Percentiles rank a stretch among this genome's conserved stretches.
phyloP scores from a whole-genome alignment of 2,797 vertebrate genomes.

The Microctenopoma lineatum region DNA sequence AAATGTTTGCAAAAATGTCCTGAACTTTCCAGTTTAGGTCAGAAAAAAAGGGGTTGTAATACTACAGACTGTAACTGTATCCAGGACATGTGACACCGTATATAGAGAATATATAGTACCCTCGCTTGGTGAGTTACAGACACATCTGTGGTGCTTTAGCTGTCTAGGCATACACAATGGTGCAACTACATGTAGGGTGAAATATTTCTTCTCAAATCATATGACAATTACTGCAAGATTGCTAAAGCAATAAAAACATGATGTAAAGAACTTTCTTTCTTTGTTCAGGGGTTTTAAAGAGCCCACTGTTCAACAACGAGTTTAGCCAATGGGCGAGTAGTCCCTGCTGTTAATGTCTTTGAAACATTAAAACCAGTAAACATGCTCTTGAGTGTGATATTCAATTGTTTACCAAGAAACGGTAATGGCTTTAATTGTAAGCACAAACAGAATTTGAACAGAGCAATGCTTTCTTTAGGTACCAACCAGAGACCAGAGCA shows the following conservation, averaged over 20 bases:
- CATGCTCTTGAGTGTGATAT: slow-evolving; percentile 22
- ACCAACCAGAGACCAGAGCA: slow-evolving; percentile 15
- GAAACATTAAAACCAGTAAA: slow-evolving; percentile 2
- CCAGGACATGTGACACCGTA: slow-evolving; percentile 10
- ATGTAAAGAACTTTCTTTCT: slow-evolving; percentile 8
- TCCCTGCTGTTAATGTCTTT: neutral
- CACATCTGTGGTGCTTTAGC: slow-evolving; percentile 7
- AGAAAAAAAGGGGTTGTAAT: slow-evolving; percentile 23
- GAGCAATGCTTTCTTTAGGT: slow-evolving; percentile 10
- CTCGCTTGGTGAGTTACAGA: slow-evolving; percentile 6
- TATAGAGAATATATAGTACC: slow-evolving; percentile 7
- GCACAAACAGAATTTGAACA: slow-evolving; percentile 8
- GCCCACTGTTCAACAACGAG: slow-evolving; percentile 17
- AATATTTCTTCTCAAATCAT: slow-evolving; percentile 8
- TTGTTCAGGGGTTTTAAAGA: slow-evolving; percentile 7
- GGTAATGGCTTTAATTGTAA: slow-evolving; percentile 1
- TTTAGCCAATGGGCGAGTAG: slow-evolving; percentile 13
- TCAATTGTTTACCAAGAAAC: slow-evolving; percentile 3
- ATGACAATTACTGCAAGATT: slow-evolving; percentile 1
- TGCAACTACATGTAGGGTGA: neutral
- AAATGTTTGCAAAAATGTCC: slow-evolving; percentile 58
- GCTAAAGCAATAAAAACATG: slow-evolving; percentile 15
- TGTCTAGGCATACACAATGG: neutral
- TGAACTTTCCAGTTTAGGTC: slow-evolving; percentile 34
- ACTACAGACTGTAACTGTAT: slow-evolving; percentile 23